phyloP scores from a whole-genome alignment of 2,113 vertebrate species.

The Cairina moschata region DNA sequence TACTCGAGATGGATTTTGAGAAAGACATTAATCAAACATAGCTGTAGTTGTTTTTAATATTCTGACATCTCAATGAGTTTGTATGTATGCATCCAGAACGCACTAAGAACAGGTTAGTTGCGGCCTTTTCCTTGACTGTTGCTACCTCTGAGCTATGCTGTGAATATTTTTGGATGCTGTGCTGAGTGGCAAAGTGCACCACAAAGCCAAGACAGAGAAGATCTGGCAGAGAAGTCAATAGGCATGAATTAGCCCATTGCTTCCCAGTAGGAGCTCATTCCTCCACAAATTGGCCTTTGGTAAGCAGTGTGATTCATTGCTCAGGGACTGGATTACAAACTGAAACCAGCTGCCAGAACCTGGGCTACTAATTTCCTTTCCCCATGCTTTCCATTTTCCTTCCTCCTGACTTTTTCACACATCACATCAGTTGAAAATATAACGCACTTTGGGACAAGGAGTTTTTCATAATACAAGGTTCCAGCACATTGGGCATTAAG shows the following conservation, averaged over 20 bases:
- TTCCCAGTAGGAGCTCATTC: conserved; percentile 58
- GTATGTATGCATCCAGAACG: background rate
- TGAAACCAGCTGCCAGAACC: conserved; percentile 52
- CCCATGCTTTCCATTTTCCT: conserved; percentile 2
- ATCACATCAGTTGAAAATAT: background rate
- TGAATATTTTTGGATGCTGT: background rate
- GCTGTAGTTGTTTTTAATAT: background rate
- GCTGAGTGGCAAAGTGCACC: background rate
- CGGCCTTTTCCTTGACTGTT: background rate
- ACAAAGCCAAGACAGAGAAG: conserved; percentile 2
- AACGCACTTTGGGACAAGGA: conserved; percentile 3
- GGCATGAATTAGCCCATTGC: conserved; percentile 59
- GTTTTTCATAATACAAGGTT: conserved; percentile 13
- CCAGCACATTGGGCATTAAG: conserved; percentile 22
- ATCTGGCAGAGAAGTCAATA: conserved; percentile 49
- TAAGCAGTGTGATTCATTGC: conserved; percentile 57
- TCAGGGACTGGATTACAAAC: conserved; percentile 43
- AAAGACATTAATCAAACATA: conserved; percentile 25
- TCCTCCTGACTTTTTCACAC: conserved; percentile 29
- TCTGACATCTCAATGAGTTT: background rate
- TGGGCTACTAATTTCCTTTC: conserved; percentile 45
- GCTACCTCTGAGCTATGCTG: background rate
- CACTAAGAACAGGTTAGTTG: background rate
- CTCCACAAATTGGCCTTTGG: conserved; percentile 61
- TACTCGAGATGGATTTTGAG: background rate